A percentile compares a stretch with the other conserved stretches of the same genome.
Evolutionary conservation across 2,113 vertebrate genomes (phyloP).

Genomic region (Centropristis striata): DNA sequence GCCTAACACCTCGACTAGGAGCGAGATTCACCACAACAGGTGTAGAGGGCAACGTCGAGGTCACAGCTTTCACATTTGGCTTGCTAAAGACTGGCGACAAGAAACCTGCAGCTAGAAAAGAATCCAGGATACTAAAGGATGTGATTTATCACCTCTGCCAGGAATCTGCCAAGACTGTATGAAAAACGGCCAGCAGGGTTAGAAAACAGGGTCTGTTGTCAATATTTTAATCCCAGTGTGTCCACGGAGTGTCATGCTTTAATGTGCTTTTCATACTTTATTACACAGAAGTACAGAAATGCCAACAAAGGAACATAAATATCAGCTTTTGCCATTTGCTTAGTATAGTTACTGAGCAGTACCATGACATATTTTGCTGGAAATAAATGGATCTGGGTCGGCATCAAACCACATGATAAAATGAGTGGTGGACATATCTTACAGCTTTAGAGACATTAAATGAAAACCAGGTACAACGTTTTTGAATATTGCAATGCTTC

Average conservation of each 20-base stretch:
- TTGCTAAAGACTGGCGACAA: conserved; percentile 86
- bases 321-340: conserved; percentile 25
- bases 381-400: neutral
- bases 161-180: conserved; percentile 74
- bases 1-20: conserved; percentile 59
- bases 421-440: too few relatives aligned
- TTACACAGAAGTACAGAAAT: conserved; percentile 54
- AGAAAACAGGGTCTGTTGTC: conserved; percentile 73
- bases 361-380: conserved; percentile 17
- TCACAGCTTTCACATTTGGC: conserved; percentile 85
- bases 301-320: conserved; percentile 57
- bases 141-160: conserved; percentile 86
- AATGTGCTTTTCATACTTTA: conserved; percentile 57
- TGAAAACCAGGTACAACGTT: too few relatives aligned
- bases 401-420: neutral
- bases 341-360: neutral
- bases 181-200: conserved; percentile 76
- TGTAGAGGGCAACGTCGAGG: conserved; percentile 74
- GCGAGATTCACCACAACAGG: conserved; percentile 81
- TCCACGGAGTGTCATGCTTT: conserved; percentile 69
- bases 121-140: conserved; percentile 80
- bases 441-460: too few relatives aligned
- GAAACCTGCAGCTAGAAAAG: conserved; percentile 79
- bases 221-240: conserved; percentile 76
- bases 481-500: neutral